Evolutionary conservation across 2,888 invertebrate species (phyloP).

Genomic region (Dexiosoma caninum): DNA sequence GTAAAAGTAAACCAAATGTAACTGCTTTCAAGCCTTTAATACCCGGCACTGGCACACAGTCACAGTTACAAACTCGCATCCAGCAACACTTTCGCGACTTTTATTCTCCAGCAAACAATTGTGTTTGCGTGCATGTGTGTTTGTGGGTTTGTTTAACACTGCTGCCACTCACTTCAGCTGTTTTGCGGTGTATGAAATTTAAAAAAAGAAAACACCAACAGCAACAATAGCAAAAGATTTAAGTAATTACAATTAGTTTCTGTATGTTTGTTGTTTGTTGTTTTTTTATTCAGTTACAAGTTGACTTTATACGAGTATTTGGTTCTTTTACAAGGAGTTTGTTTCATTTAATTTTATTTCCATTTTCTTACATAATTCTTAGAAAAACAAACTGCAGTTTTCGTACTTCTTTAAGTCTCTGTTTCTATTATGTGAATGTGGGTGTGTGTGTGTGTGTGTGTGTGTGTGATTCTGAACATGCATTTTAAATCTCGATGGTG

Average conservation of each 20-base stretch:
- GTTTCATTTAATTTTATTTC: not conserved
- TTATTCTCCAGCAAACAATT: too few relatives aligned
- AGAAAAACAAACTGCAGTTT: constrained; percentile 37
- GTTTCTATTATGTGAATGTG: too few relatives aligned
- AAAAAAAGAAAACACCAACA: constrained; percentile 2
- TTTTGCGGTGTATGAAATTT: not conserved
- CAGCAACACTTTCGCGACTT: too few relatives aligned
- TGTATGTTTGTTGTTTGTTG: constrained; percentile 7
- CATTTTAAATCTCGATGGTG: constrained; percentile 51
- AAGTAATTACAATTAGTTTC: constrained; percentile 62
- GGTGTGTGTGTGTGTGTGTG: not conserved
- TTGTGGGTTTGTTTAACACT: constrained; percentile 23
- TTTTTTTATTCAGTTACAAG: constrained; percentile 46
- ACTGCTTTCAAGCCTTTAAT: constrained; percentile 28
- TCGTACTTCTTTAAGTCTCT: constrained; percentile 10
- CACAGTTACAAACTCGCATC: not conserved
- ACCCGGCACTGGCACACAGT: not conserved
- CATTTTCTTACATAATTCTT: constrained; percentile 45
- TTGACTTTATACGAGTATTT: too few relatives aligned
- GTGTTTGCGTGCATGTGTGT: too few relatives aligned
- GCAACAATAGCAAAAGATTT: too few relatives aligned
- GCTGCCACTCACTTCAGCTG: constrained; percentile 33
- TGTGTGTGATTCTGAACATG: constrained; percentile 35
- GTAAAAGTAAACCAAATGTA: constrained; percentile 55
- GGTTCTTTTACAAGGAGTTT: constrained; percentile 15